These are phyloP conservation scores for Rhagoletis zephyria DNA, from an alignment of 1,140 invertebrate genomes.

Conservation along the genomic window DNA sequence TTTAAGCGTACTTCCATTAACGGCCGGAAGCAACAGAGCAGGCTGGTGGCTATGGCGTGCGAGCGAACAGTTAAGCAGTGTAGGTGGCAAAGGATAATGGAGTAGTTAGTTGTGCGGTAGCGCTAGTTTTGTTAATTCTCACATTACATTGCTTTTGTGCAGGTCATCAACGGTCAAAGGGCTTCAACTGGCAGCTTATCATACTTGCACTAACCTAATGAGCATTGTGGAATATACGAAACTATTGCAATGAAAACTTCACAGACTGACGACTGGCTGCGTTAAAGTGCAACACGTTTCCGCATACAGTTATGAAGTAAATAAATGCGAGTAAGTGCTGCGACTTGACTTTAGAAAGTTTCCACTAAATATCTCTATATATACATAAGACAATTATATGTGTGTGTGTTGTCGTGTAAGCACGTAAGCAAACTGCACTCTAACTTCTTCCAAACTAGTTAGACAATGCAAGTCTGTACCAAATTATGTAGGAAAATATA, in stretches of 20 bases:
- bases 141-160: neutral
- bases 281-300: neutral
- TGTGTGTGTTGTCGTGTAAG: neutral
- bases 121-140: neutral
- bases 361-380: neutral
- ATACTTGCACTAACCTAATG: neutral
- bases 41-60: neutral
- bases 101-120: neutral
- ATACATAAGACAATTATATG: neutral
- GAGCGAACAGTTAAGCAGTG: neutral
- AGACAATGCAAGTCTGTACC: no score
- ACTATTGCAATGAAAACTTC: neutral
- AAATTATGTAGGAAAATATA: no score
- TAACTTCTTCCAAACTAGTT: no score
- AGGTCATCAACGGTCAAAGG: constrained; percentile 16
- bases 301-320: neutral
- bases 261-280: neutral
- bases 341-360: neutral
- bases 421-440: no score
- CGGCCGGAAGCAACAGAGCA: neutral
- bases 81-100: neutral
- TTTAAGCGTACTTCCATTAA: constrained; percentile 8
- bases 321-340: constrained; percentile 3
- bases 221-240: neutral
- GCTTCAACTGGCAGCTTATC: constrained; percentile 34